Base-by-base conservation (phyloP, 2,797 vertebrate genomes). In the Micromesistius poutassou region DNA sequence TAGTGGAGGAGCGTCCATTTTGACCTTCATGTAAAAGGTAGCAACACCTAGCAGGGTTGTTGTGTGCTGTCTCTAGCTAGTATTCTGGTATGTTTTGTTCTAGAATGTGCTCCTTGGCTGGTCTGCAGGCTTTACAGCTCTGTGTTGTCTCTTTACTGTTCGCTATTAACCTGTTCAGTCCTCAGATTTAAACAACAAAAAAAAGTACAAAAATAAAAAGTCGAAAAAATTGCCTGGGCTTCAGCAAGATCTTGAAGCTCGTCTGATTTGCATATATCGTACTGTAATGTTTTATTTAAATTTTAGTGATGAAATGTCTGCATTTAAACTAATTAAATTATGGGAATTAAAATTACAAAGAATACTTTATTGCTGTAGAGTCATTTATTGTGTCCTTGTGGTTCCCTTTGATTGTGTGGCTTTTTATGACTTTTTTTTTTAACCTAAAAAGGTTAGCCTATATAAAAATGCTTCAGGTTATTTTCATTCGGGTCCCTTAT, bases 281-380 rank as follows among this genome's bases (percentile, higher is more conserved):
- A 94, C 92, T 94, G 93, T 94, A 93, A 90, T 93, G 88, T 92
- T 93, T 93, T 90, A 91, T 93, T 94, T 93, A 91, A 91, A 87
- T 89, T 91, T 91, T 93, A 91, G 91, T 94, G 92, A 89, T 87
- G 86, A 93, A 90, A 91, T 92, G 93, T 95, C 92, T 94, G 93
- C 93, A 92, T 94, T 94, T 92, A 91, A 94, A 93, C 91, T 89
- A 89, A 90, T 88, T 90, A 93, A 95, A 95, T 95, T 93, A 94
- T 94, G 94, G 93, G 94, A 95, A 95, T 95, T 94, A 95, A 95
- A 95, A 95, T 94, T 94, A 94, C 93, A 94, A 94, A 94, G 94
- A 91, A 91, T 90, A 92, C 86, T 78, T 82, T 81, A 79, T 83
- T 42, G 33, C 14, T 25, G 28, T 30, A 72, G 84, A 84, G 82